Conservation (phyloP, 2,113 vertebrate species). For the Anoura caudifer region DNA sequence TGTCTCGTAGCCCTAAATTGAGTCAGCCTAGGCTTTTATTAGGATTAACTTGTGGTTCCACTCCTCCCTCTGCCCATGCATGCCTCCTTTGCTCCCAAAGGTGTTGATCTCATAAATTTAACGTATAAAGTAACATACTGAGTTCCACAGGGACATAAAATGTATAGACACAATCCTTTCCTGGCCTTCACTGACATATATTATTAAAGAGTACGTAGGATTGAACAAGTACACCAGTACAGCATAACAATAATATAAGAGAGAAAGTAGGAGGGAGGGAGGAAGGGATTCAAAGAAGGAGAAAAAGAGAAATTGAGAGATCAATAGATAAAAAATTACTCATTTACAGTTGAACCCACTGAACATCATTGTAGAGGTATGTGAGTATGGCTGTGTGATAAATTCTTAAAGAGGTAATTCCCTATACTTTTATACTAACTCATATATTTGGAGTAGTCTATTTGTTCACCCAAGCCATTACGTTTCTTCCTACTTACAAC, state of each 20-base stretch:
- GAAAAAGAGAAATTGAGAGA: not conserved
- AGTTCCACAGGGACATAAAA: not conserved
- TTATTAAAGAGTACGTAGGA: not conserved
- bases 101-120: not conserved
- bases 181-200: not conserved
- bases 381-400: not conserved
- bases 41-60: not conserved
- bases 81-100: not conserved
- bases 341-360: not conserved
- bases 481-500: not conserved
- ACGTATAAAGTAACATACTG: not conserved
- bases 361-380: not conserved
- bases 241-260: not conserved
- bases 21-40: not conserved
- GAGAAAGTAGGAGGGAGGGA: not conserved
- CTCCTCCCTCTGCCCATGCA: not conserved
- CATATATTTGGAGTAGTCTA: not conserved
- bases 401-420: not conserved
- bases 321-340: not conserved
- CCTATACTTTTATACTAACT: not conserved
- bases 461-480: not conserved
- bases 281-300: not conserved
- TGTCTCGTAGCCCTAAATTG: not conserved
- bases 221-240: not conserved
- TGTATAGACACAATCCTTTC: not conserved